phyloP scores from a whole-genome alignment of 30 jellyfish, hydroid and myxozoan species.

The Hydra vulgaris region DNA sequence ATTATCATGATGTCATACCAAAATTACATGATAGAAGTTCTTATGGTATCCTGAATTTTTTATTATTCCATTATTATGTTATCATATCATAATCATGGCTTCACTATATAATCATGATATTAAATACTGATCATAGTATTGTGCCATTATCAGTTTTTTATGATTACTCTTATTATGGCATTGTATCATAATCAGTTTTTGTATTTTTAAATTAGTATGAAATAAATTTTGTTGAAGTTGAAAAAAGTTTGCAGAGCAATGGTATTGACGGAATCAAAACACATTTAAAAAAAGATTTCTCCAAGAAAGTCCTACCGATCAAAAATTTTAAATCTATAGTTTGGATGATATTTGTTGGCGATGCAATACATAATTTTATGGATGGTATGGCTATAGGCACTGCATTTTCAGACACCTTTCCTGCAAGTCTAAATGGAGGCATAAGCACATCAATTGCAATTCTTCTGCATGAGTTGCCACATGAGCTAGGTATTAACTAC shows the following conservation, averaged over 20 bases:
- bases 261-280: background rate
- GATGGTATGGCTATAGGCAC: constrained; percentile 96
- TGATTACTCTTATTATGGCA: background rate
- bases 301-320: background rate
- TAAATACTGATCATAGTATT: too few species aligned
- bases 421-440: constrained; percentile 86
- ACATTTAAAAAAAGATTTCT: background rate
- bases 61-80: too few species aligned
- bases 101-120: too few species aligned
- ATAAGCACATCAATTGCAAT: constrained; percentile 90
- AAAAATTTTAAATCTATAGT: constrained; percentile 43
- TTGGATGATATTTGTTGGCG: constrained; percentile 87
- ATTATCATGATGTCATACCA: too few species aligned
- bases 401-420: constrained; percentile 79
- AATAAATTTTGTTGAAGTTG: background rate
- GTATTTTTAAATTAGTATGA: background rate
- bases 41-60: too few species aligned
- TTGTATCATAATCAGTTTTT: too few species aligned
- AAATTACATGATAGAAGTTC: too few species aligned
- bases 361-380: constrained; percentile 78
- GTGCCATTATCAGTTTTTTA: too few species aligned
- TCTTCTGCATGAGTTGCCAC: constrained; percentile 85
- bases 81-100: too few species aligned
- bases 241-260: background rate
- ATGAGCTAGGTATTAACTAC: constrained; percentile 93